These are phyloP conservation scores for Meloidogyne floridensis DNA, from an alignment of 1,140 invertebrate genomes.

Conservation along the genomic window DNA sequence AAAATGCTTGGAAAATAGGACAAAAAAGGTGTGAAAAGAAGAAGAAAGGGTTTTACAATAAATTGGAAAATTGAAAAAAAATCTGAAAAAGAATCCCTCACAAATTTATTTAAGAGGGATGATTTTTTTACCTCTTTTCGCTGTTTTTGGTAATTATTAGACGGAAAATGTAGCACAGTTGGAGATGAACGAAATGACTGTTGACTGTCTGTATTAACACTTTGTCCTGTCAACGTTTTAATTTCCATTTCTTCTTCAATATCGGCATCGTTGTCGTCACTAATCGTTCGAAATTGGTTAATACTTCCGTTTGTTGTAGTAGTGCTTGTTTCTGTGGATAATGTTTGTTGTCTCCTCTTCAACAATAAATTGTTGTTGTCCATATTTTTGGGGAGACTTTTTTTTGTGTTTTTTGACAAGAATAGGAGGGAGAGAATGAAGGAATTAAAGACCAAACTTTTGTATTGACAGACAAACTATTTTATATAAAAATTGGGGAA, in stretches of 20 bases:
- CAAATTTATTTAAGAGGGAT: no score
- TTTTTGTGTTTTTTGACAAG: background rate
- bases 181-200: background rate
- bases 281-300: no score
- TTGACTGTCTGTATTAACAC: no score
- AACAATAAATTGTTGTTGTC: no score
- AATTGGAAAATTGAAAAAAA: slow-evolving; percentile 8
- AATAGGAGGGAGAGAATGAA: background rate
- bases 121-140: background rate
- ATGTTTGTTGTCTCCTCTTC: no score
- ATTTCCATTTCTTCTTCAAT: no score
- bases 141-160: background rate
- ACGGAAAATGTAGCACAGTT: background rate
- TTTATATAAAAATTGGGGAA: background rate
- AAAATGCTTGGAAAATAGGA: background rate
- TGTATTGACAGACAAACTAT: background rate
- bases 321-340: no score
- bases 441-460: background rate
- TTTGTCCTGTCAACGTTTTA: no score
- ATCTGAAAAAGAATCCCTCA: no score
- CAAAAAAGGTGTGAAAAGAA: background rate
- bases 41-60: slow-evolving; percentile 8
- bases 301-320: no score
- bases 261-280: no score
- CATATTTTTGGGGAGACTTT: background rate